Evolutionary conservation across 2,797 vertebrate species (phyloP).

Genomic region (Ambastaia sidthimunki): DNA sequence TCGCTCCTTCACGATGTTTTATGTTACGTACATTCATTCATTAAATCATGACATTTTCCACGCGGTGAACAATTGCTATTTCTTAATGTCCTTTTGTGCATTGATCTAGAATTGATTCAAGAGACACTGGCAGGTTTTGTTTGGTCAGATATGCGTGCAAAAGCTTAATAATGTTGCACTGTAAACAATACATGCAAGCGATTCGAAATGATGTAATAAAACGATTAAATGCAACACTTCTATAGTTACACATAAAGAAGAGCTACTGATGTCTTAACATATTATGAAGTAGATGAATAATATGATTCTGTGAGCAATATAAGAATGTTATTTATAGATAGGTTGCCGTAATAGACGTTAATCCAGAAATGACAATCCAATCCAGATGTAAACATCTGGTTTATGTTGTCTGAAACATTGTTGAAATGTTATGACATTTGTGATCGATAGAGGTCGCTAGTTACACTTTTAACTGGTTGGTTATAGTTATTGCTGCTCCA

Average conservation of each 20-base stretch:
- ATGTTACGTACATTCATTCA: background rate
- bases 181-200: background rate
- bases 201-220: background rate
- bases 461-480: constrained; percentile 2
- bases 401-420: constrained; percentile 29
- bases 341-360: constrained; percentile 22
- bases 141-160: constrained; percentile 24
- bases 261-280: background rate
- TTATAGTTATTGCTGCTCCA: background rate
- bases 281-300: background rate
- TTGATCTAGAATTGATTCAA: constrained; percentile 12
- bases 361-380: constrained; percentile 7
- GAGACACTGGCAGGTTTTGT: constrained; percentile 22
- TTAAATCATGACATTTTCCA: background rate
- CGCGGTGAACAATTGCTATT: constrained; percentile 2
- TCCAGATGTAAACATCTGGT: constrained; percentile 58
- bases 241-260: background rate
- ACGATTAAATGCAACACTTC: background rate
- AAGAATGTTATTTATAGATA: background rate
- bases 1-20: constrained; percentile 8
- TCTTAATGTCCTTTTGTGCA: constrained; percentile 24
- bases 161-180: background rate
- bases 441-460: constrained; percentile 59
- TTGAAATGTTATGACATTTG: constrained; percentile 4
- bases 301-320: background rate